A percentile compares a stretch with the other conserved stretches of the same genome.
Evolutionary conservation across 2,113 vertebrate species (phyloP).

Genomic region (Scytalopus superciliaris): DNA sequence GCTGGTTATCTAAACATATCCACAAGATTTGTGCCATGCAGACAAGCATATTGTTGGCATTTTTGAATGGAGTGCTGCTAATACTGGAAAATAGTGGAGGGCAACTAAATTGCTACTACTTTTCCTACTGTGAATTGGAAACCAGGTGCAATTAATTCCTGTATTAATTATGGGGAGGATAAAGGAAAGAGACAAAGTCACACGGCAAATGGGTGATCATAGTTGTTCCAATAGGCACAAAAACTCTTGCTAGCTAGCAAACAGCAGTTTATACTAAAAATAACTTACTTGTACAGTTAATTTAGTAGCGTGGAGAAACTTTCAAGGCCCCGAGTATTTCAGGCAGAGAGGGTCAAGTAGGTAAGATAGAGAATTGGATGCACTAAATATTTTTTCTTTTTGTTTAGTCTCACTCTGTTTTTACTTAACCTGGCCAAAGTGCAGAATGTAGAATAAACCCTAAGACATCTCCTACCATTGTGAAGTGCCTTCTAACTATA

Average conservation of each 20-base stretch:
- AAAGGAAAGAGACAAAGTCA: not conserved
- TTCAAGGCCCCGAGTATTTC: not conserved
- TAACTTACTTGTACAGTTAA: not conserved
- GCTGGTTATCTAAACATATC: not conserved
- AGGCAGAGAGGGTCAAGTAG: not conserved
- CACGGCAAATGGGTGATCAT: not conserved
- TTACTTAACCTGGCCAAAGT: not conserved
- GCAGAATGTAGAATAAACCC: not conserved
- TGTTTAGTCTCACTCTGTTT: not conserved
- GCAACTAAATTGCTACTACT: not conserved
- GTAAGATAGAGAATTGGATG: not conserved
- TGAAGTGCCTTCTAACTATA: not conserved
- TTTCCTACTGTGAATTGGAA: not conserved
- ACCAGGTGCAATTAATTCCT: not conserved
- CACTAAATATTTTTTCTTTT: not conserved
- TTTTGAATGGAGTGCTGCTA: not conserved
- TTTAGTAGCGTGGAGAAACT: not conserved
- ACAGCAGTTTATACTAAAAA: not conserved
- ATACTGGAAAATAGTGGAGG: not conserved
- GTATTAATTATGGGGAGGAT: not conserved
- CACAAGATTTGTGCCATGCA: not conserved
- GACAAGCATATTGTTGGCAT: not conserved
- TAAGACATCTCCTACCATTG: not conserved
- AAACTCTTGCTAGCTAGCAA: not conserved
- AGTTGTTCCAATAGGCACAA: not conserved